Base-by-base conservation (phyloP, 2,888 invertebrate species). In the Gymnosoma rotundatum region DNA sequence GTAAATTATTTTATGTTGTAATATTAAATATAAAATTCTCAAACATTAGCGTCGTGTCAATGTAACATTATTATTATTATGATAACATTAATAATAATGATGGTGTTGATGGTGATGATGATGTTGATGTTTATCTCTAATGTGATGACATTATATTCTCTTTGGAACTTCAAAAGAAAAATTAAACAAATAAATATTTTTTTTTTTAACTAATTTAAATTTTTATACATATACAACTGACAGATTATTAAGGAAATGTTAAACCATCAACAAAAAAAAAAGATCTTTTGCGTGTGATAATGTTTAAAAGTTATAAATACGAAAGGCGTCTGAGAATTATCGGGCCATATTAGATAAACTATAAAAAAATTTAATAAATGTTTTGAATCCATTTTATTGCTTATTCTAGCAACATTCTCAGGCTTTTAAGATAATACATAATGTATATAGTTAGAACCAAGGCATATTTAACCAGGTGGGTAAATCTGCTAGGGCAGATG, bases 141-240 rank as follows among this genome's bases (percentile, higher is more conserved):
- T 61, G 66, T 83, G 82, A 56, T 78, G 82, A 83, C 82, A 78
- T 76, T 42, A 52, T 52, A 25, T 52, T 67, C 25, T 36, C 58
- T 25, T 42, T 20, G 20, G n/a, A 42, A 45, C 36, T 58, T 70
- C 56, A 64, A 42, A 54, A 18, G 64, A 63, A 70, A 52, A 52
- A 66, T 66, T 75, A 38, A 16, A 58, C 38, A 67, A 66, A 67
- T 60, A 54, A 78, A 52, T 36, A 52, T 63, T 45, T 50, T 7
- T 45, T 50, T 7, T 21, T 20, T 74, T 25, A 61, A 73, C 12
- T 48, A 56, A 63, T 60, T 67, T 60, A 36, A 54, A 61, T 74
- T 48, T 42, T 67, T 38, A 20, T 7, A n/a, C n/a, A n/a, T n/a
- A 25, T 2, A 20, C 50, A 48, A 67, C n/a, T 60, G 48, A 80